Evolutionary conservation across 2,113 vertebrate species (phyloP).

Genomic region (pig (Sus scrofa)): T2T-Sscrofa CM000821.6:27593001-27593500

Average conservation of each 20-base stretch:
- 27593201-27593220: not conserved
- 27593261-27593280: not conserved
- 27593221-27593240: not conserved
- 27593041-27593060: too few relatives aligned
- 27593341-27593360: not conserved
- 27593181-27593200: too few relatives aligned
- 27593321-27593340: constrained; percentile 82
- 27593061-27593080: too few relatives aligned
- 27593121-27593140: too few relatives aligned
- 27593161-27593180: too few relatives aligned
- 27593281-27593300: not conserved
- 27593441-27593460: not conserved
- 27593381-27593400: not conserved
- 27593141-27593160: too few relatives aligned
- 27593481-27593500: not conserved
- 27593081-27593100: too few relatives aligned
- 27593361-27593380: not conserved
- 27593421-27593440: not conserved
- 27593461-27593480: not conserved
- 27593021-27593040: too few relatives aligned
- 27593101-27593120: too few relatives aligned
- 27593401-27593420: not conserved
- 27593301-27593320: constrained; percentile 61
- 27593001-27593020: too few relatives aligned
- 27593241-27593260: not conserved